phyloP scores from a whole-genome alignment of 2,888 invertebrate species.

The Melolontha melolontha region DNA sequence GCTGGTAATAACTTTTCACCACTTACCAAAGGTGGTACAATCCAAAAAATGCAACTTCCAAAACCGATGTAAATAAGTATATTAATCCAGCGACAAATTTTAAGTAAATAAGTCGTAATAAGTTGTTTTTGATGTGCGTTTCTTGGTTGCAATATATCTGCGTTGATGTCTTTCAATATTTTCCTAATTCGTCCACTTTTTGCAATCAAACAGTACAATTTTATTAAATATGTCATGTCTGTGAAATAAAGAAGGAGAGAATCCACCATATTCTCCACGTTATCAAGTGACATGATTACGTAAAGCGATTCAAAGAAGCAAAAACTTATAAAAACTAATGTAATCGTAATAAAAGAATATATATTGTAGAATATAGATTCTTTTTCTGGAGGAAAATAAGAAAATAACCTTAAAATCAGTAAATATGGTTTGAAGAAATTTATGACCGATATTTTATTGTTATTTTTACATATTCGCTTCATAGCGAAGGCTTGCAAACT shows the following conservation, averaged over 20 bases:
- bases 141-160: slow-evolving; percentile 1
- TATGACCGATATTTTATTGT: neutral
- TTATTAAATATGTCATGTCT: slow-evolving; percentile 47
- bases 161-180: neutral
- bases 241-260: slow-evolving; percentile 56
- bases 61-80: neutral
- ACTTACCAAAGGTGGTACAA: no score
- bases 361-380: slow-evolving; percentile 3
- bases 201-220: slow-evolving; percentile 39
- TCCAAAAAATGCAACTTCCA: no score
- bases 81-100: neutral
- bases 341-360: slow-evolving; percentile 31
- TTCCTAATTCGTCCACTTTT: neutral
- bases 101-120: neutral
- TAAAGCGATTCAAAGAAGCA: slow-evolving; percentile 67
- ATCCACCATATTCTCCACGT: slow-evolving; percentile 54
- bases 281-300: slow-evolving; percentile 63
- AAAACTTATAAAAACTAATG: slow-evolving; percentile 62
- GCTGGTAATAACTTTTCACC: no score
- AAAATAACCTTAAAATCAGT: neutral
- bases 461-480: neutral
- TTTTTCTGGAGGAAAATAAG: neutral
- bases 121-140: neutral
- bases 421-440: slow-evolving; percentile 3
- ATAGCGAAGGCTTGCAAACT: neutral